A percentile compares a stretch with the other conserved stretches of the same genome.
These are phyloP conservation scores for Drosophila mercatorum DNA, from an alignment of 2,888 invertebrate genomes.

Conservation along the genomic window DNA sequence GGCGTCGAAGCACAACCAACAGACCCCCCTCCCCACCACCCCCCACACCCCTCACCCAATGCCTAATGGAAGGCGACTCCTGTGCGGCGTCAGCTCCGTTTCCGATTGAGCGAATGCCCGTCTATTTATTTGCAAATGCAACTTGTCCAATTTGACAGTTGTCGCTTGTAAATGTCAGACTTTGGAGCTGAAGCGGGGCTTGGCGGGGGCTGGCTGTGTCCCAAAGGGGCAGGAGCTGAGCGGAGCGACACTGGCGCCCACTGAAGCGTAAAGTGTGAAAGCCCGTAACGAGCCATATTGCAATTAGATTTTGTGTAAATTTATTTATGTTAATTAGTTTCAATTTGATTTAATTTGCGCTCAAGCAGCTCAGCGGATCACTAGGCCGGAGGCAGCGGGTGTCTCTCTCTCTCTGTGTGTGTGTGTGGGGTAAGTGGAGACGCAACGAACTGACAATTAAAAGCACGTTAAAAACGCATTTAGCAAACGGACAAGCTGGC, in stretches of 20 bases:
- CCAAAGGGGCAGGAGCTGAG: not conserved
- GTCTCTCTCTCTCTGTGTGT: not conserved
- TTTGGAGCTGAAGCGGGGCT: not conserved
- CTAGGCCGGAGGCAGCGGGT: not conserved
- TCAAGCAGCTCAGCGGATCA: conserved; percentile 28
- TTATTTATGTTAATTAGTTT: conserved; percentile 79
- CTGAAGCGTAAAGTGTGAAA: conserved; percentile 75
- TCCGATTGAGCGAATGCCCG: conserved; percentile 68
- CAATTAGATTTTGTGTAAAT: conserved; percentile 77
- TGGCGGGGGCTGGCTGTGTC: not conserved
- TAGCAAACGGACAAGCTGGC: conserved; percentile 53
- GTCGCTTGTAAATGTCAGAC: conserved; percentile 69
- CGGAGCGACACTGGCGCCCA: conserved; percentile 29
- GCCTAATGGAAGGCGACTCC: conserved; percentile 40
- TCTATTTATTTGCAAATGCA: conserved; percentile 79
- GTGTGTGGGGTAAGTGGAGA: conserved; percentile 10
- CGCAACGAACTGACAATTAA: conserved; percentile 77
- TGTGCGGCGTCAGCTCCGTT: conserved; percentile 61
- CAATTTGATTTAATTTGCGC: conserved; percentile 77
- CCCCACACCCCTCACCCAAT: not conserved
- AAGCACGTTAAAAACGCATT: conserved; percentile 83
- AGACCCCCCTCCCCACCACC: not conserved
- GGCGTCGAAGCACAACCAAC: conserved; percentile 63
- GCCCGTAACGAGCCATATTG: conserved; percentile 77
- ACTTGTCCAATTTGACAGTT: conserved; percentile 78